Percentiles rank a stretch among this genome's conserved stretches.
Conservation (phyloP, 2,888 invertebrate species). For the Agriopis marginaria region DNA sequence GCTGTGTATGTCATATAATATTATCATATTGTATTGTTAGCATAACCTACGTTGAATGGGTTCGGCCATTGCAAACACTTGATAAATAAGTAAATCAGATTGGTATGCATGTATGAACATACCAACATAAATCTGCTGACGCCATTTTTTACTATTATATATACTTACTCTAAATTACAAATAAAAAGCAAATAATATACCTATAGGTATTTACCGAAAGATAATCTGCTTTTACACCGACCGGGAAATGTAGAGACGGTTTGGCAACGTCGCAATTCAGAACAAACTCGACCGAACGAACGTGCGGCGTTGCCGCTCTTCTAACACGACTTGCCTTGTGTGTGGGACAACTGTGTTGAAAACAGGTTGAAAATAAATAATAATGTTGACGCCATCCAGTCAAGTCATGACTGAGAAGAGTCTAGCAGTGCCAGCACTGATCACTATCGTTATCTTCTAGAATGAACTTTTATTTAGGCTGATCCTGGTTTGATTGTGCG, state of each 20-base stretch:
- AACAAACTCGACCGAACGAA: slow-evolving; percentile 13
- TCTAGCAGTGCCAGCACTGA: slow-evolving; percentile 5
- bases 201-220: neutral
- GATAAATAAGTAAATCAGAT: neutral
- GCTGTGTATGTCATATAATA: too few species aligned
- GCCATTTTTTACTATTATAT: too few species aligned
- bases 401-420: slow-evolving; percentile 4
- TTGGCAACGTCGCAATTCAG: slow-evolving; percentile 45
- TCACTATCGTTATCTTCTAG: slow-evolving; percentile 20
- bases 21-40: too few species aligned
- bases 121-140: too few species aligned
- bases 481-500: neutral
- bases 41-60: too few species aligned
- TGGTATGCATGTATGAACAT: neutral
- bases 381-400: neutral
- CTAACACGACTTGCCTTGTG: slow-evolving; percentile 29
- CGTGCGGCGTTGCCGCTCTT: slow-evolving; percentile 49
- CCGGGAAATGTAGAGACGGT: slow-evolving; percentile 27
- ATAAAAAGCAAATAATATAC: neutral
- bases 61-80: too few species aligned
- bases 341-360: slow-evolving; percentile 34
- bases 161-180: too few species aligned
- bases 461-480: slow-evolving; percentile 3
- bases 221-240: slow-evolving; percentile 2
- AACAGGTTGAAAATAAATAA: slow-evolving; percentile 19